Conservation (phyloP, 2,888 invertebrate species). For the Microctonus aethiopoides region DNA sequence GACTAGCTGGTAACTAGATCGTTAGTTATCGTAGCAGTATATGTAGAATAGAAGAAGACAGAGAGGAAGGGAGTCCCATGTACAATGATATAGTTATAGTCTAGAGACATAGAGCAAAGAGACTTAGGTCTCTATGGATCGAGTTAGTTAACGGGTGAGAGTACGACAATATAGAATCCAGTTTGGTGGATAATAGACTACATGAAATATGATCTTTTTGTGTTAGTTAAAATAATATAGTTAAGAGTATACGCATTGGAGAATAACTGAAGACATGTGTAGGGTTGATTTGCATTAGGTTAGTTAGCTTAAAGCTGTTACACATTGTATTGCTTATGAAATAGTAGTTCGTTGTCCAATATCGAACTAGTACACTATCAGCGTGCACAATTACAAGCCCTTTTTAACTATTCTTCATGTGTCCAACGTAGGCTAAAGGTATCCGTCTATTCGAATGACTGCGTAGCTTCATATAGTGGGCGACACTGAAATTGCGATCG, state of each 20-base stretch:
- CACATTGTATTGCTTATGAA: not conserved
- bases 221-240: slow-evolving; percentile 44
- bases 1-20: not conserved
- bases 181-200: not conserved
- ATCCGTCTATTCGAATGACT: not conserved
- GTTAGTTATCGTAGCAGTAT: not conserved
- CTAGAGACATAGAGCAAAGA: not conserved
- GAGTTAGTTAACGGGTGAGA: not conserved
- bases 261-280: not conserved
- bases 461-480: not conserved
- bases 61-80: too few species aligned
- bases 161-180: not conserved
- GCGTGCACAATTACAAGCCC: not conserved
- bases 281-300: not conserved
- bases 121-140: not conserved
- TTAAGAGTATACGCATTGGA: slow-evolving; percentile 27
- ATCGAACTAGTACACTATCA: not conserved
- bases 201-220: slow-evolving; percentile 47
- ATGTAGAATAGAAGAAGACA: too few species aligned
- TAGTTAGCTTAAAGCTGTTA: not conserved
- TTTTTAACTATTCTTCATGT: not conserved
- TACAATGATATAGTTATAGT: not conserved
- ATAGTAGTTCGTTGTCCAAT: too few species aligned
- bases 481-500: slow-evolving; percentile 49
- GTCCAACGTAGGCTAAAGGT: not conserved